These are phyloP conservation scores for Erinaceus europaeus DNA, from an alignment of 2,113 vertebrate species.

Conservation along the genomic window DNA sequence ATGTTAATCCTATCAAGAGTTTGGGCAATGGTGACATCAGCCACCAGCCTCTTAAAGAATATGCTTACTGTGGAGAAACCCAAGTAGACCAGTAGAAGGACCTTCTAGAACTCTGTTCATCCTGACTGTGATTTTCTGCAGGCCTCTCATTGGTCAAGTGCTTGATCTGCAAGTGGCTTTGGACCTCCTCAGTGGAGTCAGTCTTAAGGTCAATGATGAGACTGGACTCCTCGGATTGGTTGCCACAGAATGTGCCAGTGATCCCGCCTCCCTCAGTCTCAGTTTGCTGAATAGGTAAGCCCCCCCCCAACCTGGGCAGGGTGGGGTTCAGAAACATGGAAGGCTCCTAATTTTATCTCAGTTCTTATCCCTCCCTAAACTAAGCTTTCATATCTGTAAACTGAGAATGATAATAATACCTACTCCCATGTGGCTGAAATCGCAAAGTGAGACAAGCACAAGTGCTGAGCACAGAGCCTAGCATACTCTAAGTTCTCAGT, in stretches of 20 bases:
- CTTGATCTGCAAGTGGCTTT: rapidly evolving
- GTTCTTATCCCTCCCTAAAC: neutral
- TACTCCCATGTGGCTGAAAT: neutral
- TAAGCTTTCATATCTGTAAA: neutral
- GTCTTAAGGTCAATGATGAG: rapidly evolving
- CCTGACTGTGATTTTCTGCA: neutral
- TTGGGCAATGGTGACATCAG: neutral
- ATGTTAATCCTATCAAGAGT: neutral
- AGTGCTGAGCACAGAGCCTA: neutral
- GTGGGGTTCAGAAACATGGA: neutral
- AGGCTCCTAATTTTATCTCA: neutral
- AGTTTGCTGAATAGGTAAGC: neutral
- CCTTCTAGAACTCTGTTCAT: neutral
- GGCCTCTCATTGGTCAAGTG: rapidly evolving
- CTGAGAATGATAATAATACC: neutral
- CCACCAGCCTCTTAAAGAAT: neutral
- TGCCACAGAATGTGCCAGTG: rapidly evolving
- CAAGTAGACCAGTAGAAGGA: too few species aligned
- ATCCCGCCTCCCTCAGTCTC: neutral
- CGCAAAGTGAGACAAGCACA: neutral
- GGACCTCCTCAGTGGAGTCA: rapidly evolving
- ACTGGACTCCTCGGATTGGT: rapidly evolving
- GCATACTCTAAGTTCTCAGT: too few species aligned
- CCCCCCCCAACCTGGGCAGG: neutral
- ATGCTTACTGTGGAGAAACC: too few species aligned